Conservation (phyloP, 2,113 vertebrate species). For the Laticauda colubrina region DNA sequence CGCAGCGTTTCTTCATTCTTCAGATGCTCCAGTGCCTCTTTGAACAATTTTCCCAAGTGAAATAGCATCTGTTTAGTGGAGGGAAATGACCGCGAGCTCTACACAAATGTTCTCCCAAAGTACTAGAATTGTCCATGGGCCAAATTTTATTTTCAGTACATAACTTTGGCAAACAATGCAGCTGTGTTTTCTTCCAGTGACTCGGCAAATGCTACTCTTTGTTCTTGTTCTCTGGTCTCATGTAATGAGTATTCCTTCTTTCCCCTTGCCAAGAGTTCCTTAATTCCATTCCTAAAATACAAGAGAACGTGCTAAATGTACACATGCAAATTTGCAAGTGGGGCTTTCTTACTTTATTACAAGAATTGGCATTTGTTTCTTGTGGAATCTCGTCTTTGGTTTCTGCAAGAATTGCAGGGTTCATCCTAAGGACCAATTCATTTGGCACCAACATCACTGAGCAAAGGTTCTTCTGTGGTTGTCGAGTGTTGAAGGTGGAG, state of each 20-base stretch:
- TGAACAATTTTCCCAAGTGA: background rate
- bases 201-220: constrained; percentile 36
- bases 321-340: background rate
- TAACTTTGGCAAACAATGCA: constrained; percentile 25
- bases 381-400: background rate
- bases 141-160: background rate
- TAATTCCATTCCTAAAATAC: background rate
- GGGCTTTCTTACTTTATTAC: background rate
- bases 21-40: background rate
- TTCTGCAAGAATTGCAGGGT: background rate
- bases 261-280: background rate
- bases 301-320: background rate
- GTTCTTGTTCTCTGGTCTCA: constrained; percentile 24
- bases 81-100: background rate
- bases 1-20: background rate
- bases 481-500: too few relatives aligned
- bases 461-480: too few relatives aligned
- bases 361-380: too few relatives aligned
- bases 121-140: background rate
- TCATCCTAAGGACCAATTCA: background rate
- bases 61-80: constrained; percentile 14
- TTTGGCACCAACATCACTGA: background rate
- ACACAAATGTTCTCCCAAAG: constrained; percentile 31
- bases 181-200: constrained; percentile 13
- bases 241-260: background rate